Conservation (phyloP, 2,888 invertebrate genomes). For the Drosophila anceps region DNA sequence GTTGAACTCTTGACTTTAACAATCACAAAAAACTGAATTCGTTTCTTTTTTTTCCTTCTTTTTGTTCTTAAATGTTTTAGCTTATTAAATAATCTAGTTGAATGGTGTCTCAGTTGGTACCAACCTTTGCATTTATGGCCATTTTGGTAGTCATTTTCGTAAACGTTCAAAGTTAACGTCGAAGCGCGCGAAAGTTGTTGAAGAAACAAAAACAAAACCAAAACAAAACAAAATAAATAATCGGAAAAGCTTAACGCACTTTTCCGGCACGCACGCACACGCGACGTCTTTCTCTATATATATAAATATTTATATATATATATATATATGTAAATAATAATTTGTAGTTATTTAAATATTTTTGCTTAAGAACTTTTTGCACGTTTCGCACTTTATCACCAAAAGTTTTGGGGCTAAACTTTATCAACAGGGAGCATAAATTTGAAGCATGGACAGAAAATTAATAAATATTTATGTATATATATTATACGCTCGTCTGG, state of each 20-base stretch:
- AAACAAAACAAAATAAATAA: slow-evolving; percentile 18
- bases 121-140: slow-evolving; percentile 83
- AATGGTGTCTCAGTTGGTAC: slow-evolving; percentile 14
- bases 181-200: slow-evolving; percentile 12
- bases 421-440: slow-evolving; percentile 20
- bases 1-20: slow-evolving; percentile 15
- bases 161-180: slow-evolving; percentile 1
- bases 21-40: not conserved
- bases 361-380: slow-evolving; percentile 12
- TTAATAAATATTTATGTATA: slow-evolving; percentile 1
- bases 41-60: not conserved
- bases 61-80: not conserved
- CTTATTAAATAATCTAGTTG: not conserved
- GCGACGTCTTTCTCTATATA: slow-evolving; percentile 6
- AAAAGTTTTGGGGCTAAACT: slow-evolving; percentile 7
- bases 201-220: slow-evolving; percentile 19
- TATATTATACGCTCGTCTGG: slow-evolving; percentile 3
- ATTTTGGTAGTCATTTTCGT: slow-evolving; percentile 81
- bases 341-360: not conserved
- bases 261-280: slow-evolving; percentile 43
- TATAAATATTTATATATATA: slow-evolving; percentile 1
- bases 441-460: slow-evolving; percentile 21
- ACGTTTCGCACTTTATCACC: slow-evolving; percentile 41
- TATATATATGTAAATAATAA: not conserved
- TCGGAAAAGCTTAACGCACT: slow-evolving; percentile 48